Percentiles rank a stretch among this genome's conserved stretches.
These are phyloP conservation scores for Polylopha cassiicola DNA, from an alignment of 2,888 invertebrate species.

Conservation along the genomic window DNA sequence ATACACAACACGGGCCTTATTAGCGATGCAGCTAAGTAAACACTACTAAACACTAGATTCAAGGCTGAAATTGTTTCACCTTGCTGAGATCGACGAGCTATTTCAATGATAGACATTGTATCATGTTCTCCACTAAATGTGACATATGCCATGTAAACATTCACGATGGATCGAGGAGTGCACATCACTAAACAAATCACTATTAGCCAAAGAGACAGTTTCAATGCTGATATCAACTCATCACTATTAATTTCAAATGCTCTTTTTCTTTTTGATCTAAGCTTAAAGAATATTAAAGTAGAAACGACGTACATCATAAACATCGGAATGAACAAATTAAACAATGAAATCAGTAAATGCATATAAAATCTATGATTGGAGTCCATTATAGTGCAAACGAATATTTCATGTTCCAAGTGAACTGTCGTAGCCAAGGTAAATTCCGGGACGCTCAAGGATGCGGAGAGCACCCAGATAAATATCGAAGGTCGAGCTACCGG, in stretches of 20 bases:
- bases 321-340: slow-evolving; percentile 59
- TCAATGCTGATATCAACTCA: slow-evolving; percentile 51
- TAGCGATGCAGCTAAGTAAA: slow-evolving; percentile 41
- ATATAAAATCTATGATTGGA: slow-evolving; percentile 65
- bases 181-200: slow-evolving; percentile 49
- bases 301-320: slow-evolving; percentile 48
- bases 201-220: slow-evolving; percentile 59
- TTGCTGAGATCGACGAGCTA: slow-evolving; percentile 28
- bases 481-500: slow-evolving; percentile 72
- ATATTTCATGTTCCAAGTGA: slow-evolving; percentile 47
- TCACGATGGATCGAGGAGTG: slow-evolving; percentile 53
- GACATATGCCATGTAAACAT: slow-evolving; percentile 49
- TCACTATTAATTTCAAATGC: slow-evolving; percentile 36
- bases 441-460: slow-evolving; percentile 78
- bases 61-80: slow-evolving; percentile 36
- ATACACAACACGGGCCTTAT: slow-evolving; percentile 44
- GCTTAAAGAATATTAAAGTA: slow-evolving; percentile 47
- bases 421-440: slow-evolving; percentile 72
- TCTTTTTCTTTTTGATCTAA: slow-evolving; percentile 46
- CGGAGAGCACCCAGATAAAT: slow-evolving; percentile 77
- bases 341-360: slow-evolving; percentile 57
- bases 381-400: slow-evolving; percentile 73
- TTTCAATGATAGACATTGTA: slow-evolving; percentile 31
- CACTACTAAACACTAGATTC: slow-evolving; percentile 45
- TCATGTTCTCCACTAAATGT: slow-evolving; percentile 38